Conservation (phyloP, 1,140 invertebrate species). For the Rhynchophorus ferrugineus region DNA sequence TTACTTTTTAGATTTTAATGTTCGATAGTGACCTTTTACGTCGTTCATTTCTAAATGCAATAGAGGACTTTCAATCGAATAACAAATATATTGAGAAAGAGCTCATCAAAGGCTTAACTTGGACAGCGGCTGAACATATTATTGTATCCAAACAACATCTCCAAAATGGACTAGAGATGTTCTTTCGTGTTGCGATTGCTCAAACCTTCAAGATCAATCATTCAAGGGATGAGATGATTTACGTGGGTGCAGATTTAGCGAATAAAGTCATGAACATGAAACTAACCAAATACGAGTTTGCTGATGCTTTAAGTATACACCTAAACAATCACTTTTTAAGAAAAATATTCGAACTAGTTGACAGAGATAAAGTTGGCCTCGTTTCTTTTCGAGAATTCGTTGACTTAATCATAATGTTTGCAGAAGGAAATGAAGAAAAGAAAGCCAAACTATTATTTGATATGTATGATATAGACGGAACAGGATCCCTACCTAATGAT, state of each 20-base stretch:
- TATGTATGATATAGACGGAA: slow-evolving; percentile 51
- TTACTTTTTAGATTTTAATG: slow-evolving; percentile 18
- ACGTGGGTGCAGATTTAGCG: slow-evolving; percentile 39
- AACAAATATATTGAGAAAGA: slow-evolving; percentile 17
- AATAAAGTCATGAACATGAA: slow-evolving; percentile 47
- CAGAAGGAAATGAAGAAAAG: slow-evolving; percentile 47
- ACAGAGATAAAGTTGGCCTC: slow-evolving; percentile 56
- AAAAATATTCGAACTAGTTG: slow-evolving; percentile 55
- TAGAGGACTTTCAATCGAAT: slow-evolving; percentile 36
- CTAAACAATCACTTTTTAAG: slow-evolving; percentile 51
- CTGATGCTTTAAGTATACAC: slow-evolving; percentile 50
- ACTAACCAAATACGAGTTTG: slow-evolving; percentile 52
- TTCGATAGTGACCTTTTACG: slow-evolving; percentile 35
- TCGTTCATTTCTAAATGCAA: slow-evolving; percentile 35
- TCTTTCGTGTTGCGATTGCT: slow-evolving; percentile 48
- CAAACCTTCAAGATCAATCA: slow-evolving; percentile 45
- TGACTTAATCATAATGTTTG: slow-evolving; percentile 55
- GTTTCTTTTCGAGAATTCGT: slow-evolving; percentile 60
- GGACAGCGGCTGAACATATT: slow-evolving; percentile 36
- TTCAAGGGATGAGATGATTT: slow-evolving; percentile 40
- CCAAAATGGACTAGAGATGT: slow-evolving; percentile 45
- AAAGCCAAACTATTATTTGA: slow-evolving; percentile 53
- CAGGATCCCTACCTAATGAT: slow-evolving; percentile 43
- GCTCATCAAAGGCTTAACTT: slow-evolving; percentile 21
- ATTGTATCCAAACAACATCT: slow-evolving; percentile 44